These are phyloP conservation scores for Macaria liturata DNA, from an alignment of 2,888 invertebrate species.

Conservation along the genomic window DNA sequence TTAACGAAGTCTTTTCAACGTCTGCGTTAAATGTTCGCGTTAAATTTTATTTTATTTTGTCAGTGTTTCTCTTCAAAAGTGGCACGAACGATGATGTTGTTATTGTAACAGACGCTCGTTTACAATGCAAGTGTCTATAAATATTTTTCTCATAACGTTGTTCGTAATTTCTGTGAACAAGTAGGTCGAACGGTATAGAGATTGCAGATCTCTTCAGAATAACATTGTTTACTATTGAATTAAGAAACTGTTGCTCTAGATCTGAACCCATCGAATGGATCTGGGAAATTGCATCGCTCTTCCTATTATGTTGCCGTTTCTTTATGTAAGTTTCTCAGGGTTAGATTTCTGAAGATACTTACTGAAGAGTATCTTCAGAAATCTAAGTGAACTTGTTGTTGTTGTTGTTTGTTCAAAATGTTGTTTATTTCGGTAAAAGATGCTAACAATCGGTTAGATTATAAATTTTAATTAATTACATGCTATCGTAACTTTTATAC, in stretches of 20 bases:
- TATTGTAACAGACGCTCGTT: constrained; percentile 1
- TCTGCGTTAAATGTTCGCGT: too few species aligned
- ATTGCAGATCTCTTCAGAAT: constrained; percentile 47
- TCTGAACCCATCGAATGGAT: constrained; percentile 61
- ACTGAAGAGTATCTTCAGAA: constrained; percentile 47
- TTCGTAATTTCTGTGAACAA: constrained; percentile 50
- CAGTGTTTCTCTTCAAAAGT: too few species aligned
- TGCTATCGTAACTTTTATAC: neutral
- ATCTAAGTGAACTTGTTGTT: constrained; percentile 57
- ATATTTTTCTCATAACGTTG: constrained; percentile 28
- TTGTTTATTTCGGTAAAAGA: constrained; percentile 4
- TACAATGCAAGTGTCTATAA: constrained; percentile 8
- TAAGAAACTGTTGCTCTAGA: constrained; percentile 67
- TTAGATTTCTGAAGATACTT: constrained; percentile 55
- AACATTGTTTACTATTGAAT: constrained; percentile 59
- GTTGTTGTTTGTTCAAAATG: constrained; percentile 36
- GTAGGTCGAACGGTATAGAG: constrained; percentile 58
- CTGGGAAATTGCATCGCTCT: constrained; percentile 70
- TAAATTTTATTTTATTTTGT: too few species aligned
- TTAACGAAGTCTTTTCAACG: too few species aligned
- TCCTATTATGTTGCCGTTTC: constrained; percentile 61
- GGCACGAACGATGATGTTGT: too few species aligned
- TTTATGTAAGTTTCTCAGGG: constrained; percentile 29
- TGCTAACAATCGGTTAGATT: neutral
- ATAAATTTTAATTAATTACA: neutral